Base-by-base conservation (phyloP, 2,113 vertebrate species). In the Nycticryphes semicollaris region DNA sequence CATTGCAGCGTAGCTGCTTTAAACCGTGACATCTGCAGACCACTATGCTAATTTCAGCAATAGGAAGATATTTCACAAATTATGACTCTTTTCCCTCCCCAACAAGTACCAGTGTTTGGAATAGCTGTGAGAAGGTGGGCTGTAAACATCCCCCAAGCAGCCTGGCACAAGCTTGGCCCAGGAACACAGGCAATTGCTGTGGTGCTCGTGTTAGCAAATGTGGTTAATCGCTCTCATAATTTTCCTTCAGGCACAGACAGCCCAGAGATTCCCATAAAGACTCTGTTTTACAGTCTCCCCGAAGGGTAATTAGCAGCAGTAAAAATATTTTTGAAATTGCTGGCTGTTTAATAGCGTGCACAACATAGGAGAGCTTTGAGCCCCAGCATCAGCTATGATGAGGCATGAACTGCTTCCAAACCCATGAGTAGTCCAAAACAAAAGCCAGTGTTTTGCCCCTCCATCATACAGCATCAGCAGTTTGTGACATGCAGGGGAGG, bases 251-350 rank as follows among this genome's bases (percentile, higher is more conserved):
- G 84, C 96, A 76, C 9, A 37, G 67, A 35, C 53, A 90, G 70
- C 59, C 57, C 54, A 63, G 70, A 74, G 45, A 62, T 62, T 85
- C 68, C 70, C 85, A 83, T 79, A 84, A 96, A 83, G 59, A 62
- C 37, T 91, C 68, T 54, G 17, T 66, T 97, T 95, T 95, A 93
- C 59, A 54, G 54, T 54, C n/a, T 95, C 95, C 78, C 91, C n/a
- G 41, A 80, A 76, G 82, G 74, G 67, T 77, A 77, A 96, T 96
- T 96, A 96, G n/a, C 59, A 91, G 91, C 87, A 96, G 94, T 95
- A 93, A 96, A 96, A 90, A 85, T 93, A 70, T 87, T 91, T 95
- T 90, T 0, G 0, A 83, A 91, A 90, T 83, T 93, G 59, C 54
- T 83, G 47, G 41, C 81, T 94, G 53, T 43, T 91, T 93, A 95